Conservation (phyloP, 2,888 invertebrate species). For the Pteria penguin region DNA sequence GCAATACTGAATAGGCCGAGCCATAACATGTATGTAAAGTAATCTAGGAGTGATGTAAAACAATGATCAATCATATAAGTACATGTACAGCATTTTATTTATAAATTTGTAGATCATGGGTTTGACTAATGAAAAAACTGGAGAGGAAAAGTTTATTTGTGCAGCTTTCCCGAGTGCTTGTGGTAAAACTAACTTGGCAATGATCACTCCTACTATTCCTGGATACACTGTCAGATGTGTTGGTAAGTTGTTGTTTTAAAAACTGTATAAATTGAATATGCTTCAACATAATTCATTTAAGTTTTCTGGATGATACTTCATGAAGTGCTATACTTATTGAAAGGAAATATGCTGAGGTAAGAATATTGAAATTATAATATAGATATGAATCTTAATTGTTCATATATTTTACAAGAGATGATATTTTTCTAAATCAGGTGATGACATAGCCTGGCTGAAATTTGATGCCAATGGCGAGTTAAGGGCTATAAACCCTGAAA, state of each 20-base stretch:
- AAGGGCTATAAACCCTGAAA: slow-evolving; percentile 98
- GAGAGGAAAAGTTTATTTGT: slow-evolving; percentile 90
- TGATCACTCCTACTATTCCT: slow-evolving; percentile 95
- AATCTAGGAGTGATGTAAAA: no score
- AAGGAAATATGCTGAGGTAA: not conserved
- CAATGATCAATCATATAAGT: no score
- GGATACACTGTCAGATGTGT: slow-evolving; percentile 84
- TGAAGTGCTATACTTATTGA: not conserved
- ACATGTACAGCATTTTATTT: not conserved
- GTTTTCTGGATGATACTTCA: no score
- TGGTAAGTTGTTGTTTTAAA: no score
- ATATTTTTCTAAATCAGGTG: slow-evolving; percentile 78
- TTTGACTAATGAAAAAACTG: slow-evolving; percentile 88
- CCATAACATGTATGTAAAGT: not conserved
- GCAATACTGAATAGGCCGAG: not conserved
- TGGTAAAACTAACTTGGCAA: slow-evolving; percentile 99
- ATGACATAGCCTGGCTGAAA: slow-evolving; percentile 95
- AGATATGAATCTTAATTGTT: no score
- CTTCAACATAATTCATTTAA: no score
- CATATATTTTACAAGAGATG: not conserved
- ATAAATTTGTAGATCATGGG: slow-evolving; percentile 91
- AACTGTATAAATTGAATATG: no score
- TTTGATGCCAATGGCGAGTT: slow-evolving; percentile 85
- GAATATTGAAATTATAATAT: no score
- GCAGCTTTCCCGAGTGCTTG: slow-evolving; percentile 99